Conservation (phyloP, 2,797 vertebrate species). For the Falco berigora region DNA sequence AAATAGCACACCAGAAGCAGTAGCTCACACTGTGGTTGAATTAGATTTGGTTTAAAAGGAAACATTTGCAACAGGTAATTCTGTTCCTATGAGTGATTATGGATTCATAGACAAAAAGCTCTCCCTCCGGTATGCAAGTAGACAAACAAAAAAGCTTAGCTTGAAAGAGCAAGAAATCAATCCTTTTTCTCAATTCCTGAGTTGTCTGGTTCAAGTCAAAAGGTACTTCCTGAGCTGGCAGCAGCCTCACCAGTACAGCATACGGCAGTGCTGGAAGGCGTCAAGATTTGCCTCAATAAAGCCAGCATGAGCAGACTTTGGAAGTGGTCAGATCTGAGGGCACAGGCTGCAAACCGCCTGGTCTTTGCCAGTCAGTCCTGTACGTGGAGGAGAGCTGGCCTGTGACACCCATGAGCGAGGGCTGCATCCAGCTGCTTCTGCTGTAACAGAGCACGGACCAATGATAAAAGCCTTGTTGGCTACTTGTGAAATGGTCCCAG, state of each 20-base stretch:
- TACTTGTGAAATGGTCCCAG: not conserved
- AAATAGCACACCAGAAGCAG: not conserved
- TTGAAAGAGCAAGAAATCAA: not conserved
- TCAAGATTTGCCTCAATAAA: not conserved
- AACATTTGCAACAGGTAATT: not conserved
- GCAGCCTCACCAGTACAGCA: not conserved
- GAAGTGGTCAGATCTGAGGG: too few relatives aligned
- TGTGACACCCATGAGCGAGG: not conserved
- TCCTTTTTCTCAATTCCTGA: not conserved
- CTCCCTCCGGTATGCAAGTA: not conserved
- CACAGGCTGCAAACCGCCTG: not conserved
- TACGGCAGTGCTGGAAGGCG: not conserved
- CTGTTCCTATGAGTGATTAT: not conserved
- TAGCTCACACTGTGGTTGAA: not conserved
- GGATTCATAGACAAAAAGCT: not conserved
- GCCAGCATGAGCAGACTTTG: too few relatives aligned
- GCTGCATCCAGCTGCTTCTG: not conserved
- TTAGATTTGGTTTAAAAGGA: not conserved
- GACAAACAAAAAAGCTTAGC: not conserved
- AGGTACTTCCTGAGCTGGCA: not conserved
- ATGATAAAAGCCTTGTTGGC: not conserved
- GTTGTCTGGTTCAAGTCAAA: not conserved
- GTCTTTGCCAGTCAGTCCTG: not conserved
- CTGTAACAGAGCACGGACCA: not conserved
- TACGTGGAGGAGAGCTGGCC: not conserved